Percentiles rank a stretch among this genome's conserved stretches.
These are phyloP conservation scores for Tor tambroides DNA, from an alignment of 2,113 vertebrate species.

Conservation along the genomic window DNA sequence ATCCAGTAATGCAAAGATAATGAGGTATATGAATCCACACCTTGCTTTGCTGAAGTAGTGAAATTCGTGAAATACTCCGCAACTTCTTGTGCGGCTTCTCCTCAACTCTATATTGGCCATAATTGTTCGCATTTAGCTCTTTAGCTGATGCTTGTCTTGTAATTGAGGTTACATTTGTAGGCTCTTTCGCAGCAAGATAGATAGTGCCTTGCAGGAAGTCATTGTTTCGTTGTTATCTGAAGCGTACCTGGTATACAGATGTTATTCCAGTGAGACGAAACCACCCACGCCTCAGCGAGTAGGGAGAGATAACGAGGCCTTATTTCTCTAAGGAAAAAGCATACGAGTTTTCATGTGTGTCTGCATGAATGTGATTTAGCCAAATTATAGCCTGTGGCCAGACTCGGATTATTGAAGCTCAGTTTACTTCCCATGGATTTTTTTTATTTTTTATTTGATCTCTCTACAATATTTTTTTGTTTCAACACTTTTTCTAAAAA, in stretches of 20 bases:
- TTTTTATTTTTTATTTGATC: background rate
- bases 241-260: background rate
- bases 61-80: background rate
- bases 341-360: background rate
- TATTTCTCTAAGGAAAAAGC: slow-evolving; percentile 10
- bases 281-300: background rate
- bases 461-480: background rate
- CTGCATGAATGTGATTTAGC: background rate
- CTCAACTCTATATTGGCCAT: background rate
- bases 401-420: background rate
- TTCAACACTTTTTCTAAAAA: background rate
- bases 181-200: background rate
- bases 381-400: slow-evolving; percentile 8
- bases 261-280: background rate
- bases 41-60: background rate
- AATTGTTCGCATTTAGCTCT: background rate
- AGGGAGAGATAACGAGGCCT: slow-evolving; percentile 15
- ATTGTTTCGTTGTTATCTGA: slow-evolving; percentile 19
- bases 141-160: background rate
- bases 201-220: background rate
- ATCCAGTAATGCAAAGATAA: background rate
- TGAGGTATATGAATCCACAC: background rate
- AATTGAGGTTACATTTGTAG: background rate
- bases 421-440: background rate
- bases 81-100: background rate